Evolutionary conservation across 2,888 invertebrate species (phyloP), one percentile per base, ranked within the genome.

Genomic region (Cephus sareptanus): DNA sequence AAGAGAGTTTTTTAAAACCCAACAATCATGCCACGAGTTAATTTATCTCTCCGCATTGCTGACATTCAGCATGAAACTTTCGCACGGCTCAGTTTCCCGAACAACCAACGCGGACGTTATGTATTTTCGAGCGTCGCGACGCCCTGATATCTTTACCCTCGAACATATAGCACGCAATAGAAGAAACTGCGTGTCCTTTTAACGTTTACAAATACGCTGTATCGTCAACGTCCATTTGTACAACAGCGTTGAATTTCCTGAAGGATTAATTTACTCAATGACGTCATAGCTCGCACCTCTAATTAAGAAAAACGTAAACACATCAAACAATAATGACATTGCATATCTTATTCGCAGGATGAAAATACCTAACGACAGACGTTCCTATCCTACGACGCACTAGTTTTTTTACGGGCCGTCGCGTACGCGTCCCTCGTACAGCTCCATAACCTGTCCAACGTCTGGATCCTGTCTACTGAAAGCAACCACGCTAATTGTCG

Each of bases 401-500:
- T 56, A 2, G 9, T 23, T 56, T 56, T 56, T 56, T 56, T 40
- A 40, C 40, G 40, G 40, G 6, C 4, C 40, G 40, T 23, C 40
- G 40, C 23, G 6, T 40, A 40, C 6, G 23, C 40, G 40, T 56
- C 56, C 9, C 23, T 56, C 56, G 56, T 56, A 56, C 23, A 56
- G 56, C 31, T 71, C 34, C 71, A 71, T 33, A 71, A 71, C 71
- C 71, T 56, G 56, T 56, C 23, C 69, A 73, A 77, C 68, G 82
- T 82, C 82, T 82, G 82, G 71, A 69, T 73, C 37, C 80, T 76
- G 82, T 83, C 82, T 83, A 68, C 34, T 76, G 75, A 78, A 31
- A 76, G 76, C 76, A 79, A 81, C 78, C 35, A 40, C 74, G 75
- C 68, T 82, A 82, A 82, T 82, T 82, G 82, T 68, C 71, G 74